Evolutionary conservation across 64 coral and sea anemone genomes (phyloP).

Genomic region (Acropora yongei): DNA sequence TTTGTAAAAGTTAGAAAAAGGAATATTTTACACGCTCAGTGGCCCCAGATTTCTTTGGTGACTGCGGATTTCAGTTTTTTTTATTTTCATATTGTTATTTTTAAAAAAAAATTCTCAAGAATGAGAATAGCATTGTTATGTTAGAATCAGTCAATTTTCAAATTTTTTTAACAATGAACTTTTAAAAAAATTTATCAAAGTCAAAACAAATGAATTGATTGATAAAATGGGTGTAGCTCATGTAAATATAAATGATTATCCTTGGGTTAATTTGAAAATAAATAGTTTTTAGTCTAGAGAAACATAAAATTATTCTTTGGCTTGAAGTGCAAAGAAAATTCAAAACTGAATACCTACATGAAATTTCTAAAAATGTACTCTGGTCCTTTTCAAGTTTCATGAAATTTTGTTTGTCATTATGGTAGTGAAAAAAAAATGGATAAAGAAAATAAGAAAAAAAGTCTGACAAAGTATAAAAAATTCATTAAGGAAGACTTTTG

Average conservation of each 20-base stretch:
- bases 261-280: neutral
- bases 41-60: too few relatives aligned
- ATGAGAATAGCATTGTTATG: too few relatives aligned
- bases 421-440: neutral
- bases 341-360: neutral
- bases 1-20: too few relatives aligned
- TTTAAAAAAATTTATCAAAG: neutral
- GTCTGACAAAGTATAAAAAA: slow-evolving; percentile 16
- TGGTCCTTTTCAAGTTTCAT: neutral
- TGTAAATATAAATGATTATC: slow-evolving; percentile 12
- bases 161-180: neutral
- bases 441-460: neutral
- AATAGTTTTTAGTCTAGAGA: neutral
- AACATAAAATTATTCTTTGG: neutral
- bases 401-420: neutral
- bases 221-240: slow-evolving; percentile 20
- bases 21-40: too few relatives aligned
- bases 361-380: neutral
- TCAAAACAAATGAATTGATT: slow-evolving; percentile 34
- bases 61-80: too few relatives aligned
- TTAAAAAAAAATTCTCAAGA: too few relatives aligned
- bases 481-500: slow-evolving; percentile 27
- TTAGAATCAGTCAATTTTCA: neutral
- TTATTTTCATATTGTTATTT: too few relatives aligned
- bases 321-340: neutral